Base-by-base conservation (phyloP, 2,113 vertebrate genomes). In the Hypocryptadius cinnamomeus region DNA sequence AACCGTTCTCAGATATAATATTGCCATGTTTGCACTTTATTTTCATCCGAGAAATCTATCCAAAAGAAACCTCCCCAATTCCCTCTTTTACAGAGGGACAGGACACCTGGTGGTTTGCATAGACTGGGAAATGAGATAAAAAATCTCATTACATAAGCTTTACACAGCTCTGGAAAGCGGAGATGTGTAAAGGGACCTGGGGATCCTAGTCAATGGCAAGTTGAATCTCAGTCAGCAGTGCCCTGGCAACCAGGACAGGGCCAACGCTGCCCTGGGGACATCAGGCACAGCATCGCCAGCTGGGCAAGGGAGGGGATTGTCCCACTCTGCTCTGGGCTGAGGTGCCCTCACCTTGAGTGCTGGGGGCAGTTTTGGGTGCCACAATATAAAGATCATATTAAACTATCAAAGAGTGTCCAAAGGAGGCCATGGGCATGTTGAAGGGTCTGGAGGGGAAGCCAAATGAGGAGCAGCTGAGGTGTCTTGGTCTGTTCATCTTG, bases 151-250 rank as follows among this genome's bases (percentile, higher is more conserved):
- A 15, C 40, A 40, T 15, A 13, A 40, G 40, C 40, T 40, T 40
- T 40, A 40, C 40, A 40, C 40, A 40, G 40, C 14, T 40, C 4
- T 37, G 25, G 25, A 31, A 50, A 59, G 17, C 31, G 31, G 31
- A 35, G 24, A 7, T 25, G 9, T 21, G 16, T 44, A 31, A 50
- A 37, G 17, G 3, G 21, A 35, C 3, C 17, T 42, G 17, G 2
- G 13, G 1, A 0, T 35, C 21, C 20, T 59, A 23, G 18, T 30
- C 1, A 0, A 6, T 25, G 17, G 3, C 10, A 25, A 59, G 31
- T 2, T 50, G 11, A 9, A 18, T 5, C 1, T 14, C 9, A 59
- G 31, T 0, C 44, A 33, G 17, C 37, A 37, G 37, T 31, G 44
- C 13, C 23, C 31, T 31, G 35, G 44, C 13, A 50, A 7, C 17